These are phyloP conservation scores for Pachymerium ferrugineum DNA, from an alignment of 2,888 invertebrate genomes.

Conservation along the genomic window DNA sequence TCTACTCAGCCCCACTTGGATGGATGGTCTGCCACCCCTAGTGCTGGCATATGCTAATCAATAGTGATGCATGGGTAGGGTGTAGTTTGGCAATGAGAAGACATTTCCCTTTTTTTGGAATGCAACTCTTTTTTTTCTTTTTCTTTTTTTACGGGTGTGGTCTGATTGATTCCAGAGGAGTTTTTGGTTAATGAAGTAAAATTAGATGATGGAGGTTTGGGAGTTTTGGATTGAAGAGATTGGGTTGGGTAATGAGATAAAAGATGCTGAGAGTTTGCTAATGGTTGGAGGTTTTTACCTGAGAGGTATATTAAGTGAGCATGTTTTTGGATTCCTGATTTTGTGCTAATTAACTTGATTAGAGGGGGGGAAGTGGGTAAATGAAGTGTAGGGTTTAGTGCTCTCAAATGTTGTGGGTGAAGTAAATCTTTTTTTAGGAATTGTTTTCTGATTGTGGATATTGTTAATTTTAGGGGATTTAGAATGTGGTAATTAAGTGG, in stretches of 20 bases:
- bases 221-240: background rate
- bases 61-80: slow-evolving; percentile 19
- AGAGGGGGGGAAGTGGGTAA: background rate
- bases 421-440: too few species aligned
- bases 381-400: slow-evolving; percentile 18
- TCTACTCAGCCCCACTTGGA: slow-evolving; percentile 1
- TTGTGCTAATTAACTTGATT: slow-evolving; percentile 24
- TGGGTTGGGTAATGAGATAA: slow-evolving; percentile 24
- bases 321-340: slow-evolving; percentile 22
- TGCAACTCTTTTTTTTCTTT: background rate
- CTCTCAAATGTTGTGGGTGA: background rate
- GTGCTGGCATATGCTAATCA: slow-evolving; percentile 24
- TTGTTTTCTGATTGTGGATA: too few species aligned
- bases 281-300: background rate
- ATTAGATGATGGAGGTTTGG: slow-evolving; percentile 19
- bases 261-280: background rate
- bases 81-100: slow-evolving; percentile 14
- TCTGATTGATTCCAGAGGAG: slow-evolving; percentile 20
- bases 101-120: slow-evolving; percentile 9
- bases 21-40: slow-evolving; percentile 11
- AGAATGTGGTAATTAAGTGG: too few species aligned
- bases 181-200: slow-evolving; percentile 27
- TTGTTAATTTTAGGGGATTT: too few species aligned
- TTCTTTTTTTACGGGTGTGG: background rate
- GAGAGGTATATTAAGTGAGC: slow-evolving; percentile 15